Percentiles rank a stretch among this genome's conserved stretches.
Conservation (phyloP, 2,888 invertebrate species). For the Meteorus colon region DNA sequence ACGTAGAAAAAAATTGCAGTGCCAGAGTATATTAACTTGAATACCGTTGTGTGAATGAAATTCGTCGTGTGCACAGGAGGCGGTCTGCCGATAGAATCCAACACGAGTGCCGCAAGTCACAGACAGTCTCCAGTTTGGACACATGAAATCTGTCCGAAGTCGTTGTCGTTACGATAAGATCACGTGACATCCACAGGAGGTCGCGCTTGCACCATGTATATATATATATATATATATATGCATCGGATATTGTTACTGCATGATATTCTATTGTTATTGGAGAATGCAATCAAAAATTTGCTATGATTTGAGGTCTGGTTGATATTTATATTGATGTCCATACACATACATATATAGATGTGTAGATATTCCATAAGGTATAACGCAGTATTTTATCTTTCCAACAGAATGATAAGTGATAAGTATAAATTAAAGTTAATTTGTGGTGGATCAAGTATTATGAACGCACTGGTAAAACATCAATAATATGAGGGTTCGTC, state of each 20-base stretch:
- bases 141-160: conserved; percentile 25
- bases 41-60: conserved; percentile 12
- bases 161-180: conserved; percentile 60
- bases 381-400: not conserved
- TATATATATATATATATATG: not conserved
- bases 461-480: conserved; percentile 5
- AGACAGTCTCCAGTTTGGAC: not conserved
- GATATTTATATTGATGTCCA: no score
- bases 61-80: conserved; percentile 25
- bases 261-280: not conserved
- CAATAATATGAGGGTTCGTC: conserved; percentile 9
- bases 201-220: conserved; percentile 48
- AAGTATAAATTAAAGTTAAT: conserved; percentile 1
- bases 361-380: no score
- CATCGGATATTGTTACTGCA: not conserved
- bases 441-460: conserved; percentile 8
- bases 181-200: conserved; percentile 70
- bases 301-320: not conserved
- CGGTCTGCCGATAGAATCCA: conserved; percentile 46
- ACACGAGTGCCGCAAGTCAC: conserved; percentile 35
- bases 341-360: no score
- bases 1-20: not conserved
- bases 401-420: not conserved
- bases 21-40: not conserved
- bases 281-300: not conserved